Conservation (phyloP, 2,113 vertebrate species). For the Calyptommatus sinebrachiatus region DNA sequence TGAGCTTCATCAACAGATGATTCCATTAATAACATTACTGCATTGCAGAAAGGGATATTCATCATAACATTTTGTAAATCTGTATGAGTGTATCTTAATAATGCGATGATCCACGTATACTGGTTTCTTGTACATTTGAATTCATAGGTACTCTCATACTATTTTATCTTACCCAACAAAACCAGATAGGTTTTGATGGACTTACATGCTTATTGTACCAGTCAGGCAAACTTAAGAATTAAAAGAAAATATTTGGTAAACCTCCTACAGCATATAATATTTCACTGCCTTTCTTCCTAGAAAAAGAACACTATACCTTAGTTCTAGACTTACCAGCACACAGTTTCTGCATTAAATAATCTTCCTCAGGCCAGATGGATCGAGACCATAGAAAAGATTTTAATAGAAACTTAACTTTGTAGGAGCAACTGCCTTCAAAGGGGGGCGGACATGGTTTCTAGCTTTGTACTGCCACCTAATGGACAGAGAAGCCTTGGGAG, state of each 20-base stretch:
- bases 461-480: conserved; percentile 18
- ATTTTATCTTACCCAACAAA: not conserved
- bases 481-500: not conserved
- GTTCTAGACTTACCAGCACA: not conserved
- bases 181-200: not conserved
- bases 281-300: not conserved
- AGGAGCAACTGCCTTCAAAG: not conserved
- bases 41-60: not conserved
- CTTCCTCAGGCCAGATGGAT: not conserved
- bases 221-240: not conserved
- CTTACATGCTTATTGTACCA: not conserved
- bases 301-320: not conserved
- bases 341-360: not conserved
- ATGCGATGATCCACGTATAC: no score
- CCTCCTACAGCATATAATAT: not conserved
- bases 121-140: not conserved
- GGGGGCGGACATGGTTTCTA: not conserved
- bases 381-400: not conserved
- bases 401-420: not conserved
- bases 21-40: not conserved
- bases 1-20: not conserved
- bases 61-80: not conserved
- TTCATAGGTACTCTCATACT: not conserved
- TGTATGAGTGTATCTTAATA: no score
- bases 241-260: not conserved